Evolutionary conservation across 1,140 invertebrate genomes (phyloP).

Genomic region (Heliconius hewitsoni): DNA sequence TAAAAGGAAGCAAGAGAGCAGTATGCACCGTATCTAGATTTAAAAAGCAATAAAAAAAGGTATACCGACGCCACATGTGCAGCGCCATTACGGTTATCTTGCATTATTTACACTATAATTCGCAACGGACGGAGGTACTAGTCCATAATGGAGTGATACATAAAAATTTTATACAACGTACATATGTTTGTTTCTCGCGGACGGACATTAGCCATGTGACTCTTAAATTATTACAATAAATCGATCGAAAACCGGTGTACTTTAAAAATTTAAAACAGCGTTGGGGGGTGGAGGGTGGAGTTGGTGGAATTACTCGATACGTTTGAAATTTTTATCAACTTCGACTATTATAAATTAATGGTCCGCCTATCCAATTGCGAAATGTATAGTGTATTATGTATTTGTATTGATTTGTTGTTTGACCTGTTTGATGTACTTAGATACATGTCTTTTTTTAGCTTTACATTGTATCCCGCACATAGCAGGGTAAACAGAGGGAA

Average conservation of each 20-base stretch:
- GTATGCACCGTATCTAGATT: neutral
- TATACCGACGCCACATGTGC: neutral
- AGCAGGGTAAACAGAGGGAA: too few species aligned
- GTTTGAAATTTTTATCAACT: constrained; percentile 7
- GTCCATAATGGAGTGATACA: neutral
- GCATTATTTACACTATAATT: constrained; percentile 4
- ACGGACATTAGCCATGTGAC: neutral
- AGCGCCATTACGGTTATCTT: neutral
- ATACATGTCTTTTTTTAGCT: neutral
- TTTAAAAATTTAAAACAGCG: constrained; percentile 4
- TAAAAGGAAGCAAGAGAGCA: neutral
- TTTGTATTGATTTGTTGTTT: neutral
- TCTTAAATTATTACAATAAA: neutral
- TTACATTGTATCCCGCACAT: too few species aligned
- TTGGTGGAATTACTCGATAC: neutral
- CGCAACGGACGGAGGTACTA: neutral
- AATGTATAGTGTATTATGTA: neutral
- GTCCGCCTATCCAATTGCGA: neutral
- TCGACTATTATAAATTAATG: constrained; percentile 6
- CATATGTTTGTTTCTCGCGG: constrained; percentile 3
- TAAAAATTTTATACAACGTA: neutral
- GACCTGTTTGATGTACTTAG: neutral
- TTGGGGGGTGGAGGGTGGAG: neutral
- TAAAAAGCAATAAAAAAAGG: neutral
- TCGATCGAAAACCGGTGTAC: neutral